Base-by-base conservation (phyloP, 37 sponge, comb jelly and placozoan genomes). In the Halisarca cf. caerulea region DNA sequence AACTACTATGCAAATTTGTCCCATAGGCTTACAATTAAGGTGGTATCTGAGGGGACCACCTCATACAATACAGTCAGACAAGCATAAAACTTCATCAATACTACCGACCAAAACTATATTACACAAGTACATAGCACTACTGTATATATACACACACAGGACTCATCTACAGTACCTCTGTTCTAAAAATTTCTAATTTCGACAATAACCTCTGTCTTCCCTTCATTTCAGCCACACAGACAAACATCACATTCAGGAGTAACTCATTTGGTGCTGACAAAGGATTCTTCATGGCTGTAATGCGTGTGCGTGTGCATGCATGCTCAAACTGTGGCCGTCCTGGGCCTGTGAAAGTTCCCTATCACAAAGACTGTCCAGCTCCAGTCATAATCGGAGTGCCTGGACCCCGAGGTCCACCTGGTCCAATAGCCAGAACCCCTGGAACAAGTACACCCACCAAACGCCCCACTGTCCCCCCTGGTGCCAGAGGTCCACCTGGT, bases 171-270 rank as follows among this genome's bases (percentile, higher is more conserved):
- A n/a, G n/a, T n/a, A n/a, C n/a, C n/a, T n/a, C n/a, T n/a, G n/a
- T n/a, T n/a, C n/a, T n/a, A 28, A 15, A 61, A 15, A 61, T 20
- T 61, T 61, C 64, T 27, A 61, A 61, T 6, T 61, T 61, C 11
- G 51, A 11, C 51, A 47, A 47, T 47, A 6, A 18, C 33, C 33
- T 30, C 33, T 68, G 69, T 27, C 30, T 68, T 27, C 34, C 33
- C 1, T 68, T 6, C 2, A 7, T 18, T 68, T 68, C 34, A 68
- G 69, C 69, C 35, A 3, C n/a, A 8, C 69, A 68, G 35, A 68
- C 69, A 27, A 68, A 68, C 69, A 68, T 68, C 17, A 68, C 69
- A 18, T 68, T 68, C 69, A 68, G 69, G 35, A 68, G 69, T 68
- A 4, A 68, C 4, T 68, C 69, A 7, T 68, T 6, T 28, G 69